Percentiles rank a stretch among this genome's conserved stretches.
phyloP scores from a whole-genome alignment of 2,888 invertebrate genomes.

The Plagodis pulveraria region DNA sequence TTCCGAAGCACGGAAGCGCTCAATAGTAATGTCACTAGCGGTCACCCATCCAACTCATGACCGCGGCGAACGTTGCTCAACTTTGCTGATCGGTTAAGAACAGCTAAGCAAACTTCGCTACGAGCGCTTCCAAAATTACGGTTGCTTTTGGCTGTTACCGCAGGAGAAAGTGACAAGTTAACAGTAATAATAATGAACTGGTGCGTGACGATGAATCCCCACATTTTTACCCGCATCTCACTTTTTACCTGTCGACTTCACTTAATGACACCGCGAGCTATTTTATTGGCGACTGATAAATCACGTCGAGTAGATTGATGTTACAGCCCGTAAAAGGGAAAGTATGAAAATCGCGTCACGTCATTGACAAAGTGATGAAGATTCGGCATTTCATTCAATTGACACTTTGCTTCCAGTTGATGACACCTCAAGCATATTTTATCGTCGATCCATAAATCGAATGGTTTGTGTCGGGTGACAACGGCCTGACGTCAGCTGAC shows the following conservation, averaged over 20 bases:
- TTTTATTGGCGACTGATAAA: slow-evolving; percentile 69
- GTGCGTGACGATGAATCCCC: slow-evolving; percentile 7
- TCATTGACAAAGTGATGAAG: slow-evolving; percentile 40
- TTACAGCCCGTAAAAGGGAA: slow-evolving; percentile 59
- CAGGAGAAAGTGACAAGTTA: too few species aligned
- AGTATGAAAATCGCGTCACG: slow-evolving; percentile 63
- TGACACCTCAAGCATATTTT: slow-evolving; percentile 48
- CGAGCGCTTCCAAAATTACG: too few species aligned
- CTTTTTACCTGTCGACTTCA: slow-evolving; percentile 52
- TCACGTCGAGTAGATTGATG: slow-evolving; percentile 73
- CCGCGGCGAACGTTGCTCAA: too few species aligned
- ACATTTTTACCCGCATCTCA: slow-evolving; percentile 16
- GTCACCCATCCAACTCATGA: too few species aligned
- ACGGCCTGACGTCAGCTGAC: slow-evolving; percentile 63
- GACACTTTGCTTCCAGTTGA: slow-evolving; percentile 56
- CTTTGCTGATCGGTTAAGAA: too few species aligned
- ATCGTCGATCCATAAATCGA: slow-evolving; percentile 28
- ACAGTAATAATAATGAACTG: not conserved
- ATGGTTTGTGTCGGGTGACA: slow-evolving; percentile 47
- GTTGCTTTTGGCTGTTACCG: too few species aligned
- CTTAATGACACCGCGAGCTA: slow-evolving; percentile 67
- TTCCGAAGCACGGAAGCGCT: too few species aligned
- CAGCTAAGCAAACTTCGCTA: too few species aligned
- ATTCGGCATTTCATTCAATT: slow-evolving; percentile 27
- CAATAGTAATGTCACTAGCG: too few species aligned